Conservation (phyloP, 2,888 invertebrate species). For the Candidula unifasciata region DNA sequence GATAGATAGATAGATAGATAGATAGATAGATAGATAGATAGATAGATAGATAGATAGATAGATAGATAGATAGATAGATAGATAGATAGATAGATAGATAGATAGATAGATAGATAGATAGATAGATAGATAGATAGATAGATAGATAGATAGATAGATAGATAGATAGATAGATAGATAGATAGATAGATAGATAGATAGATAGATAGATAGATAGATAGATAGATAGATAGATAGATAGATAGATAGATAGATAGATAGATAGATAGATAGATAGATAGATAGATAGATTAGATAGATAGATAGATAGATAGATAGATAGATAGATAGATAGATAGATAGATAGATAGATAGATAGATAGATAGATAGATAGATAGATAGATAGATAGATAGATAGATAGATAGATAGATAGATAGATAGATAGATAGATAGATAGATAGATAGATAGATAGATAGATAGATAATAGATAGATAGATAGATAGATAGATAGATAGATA, state of each 20-base stretch:
- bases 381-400: slow-evolving; percentile 21
- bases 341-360: slow-evolving; percentile 8
- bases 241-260: neutral
- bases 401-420: neutral
- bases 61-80: too few relatives aligned
- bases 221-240: neutral
- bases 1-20: too few relatives aligned
- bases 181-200: neutral
- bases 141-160: slow-evolving; percentile 12
- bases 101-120: neutral
- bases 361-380: slow-evolving; percentile 7
- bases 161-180: slow-evolving; percentile 7
- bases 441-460: too few relatives aligned
- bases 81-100: too few relatives aligned
- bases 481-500: neutral
- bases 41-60: too few relatives aligned
- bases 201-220: neutral
- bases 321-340: slow-evolving; percentile 7
- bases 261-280: neutral
- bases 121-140: slow-evolving; percentile 2
- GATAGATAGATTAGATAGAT: neutral
- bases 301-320: neutral
- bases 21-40: too few relatives aligned
- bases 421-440: too few relatives aligned
- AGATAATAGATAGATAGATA: too few relatives aligned